Evolutionary conservation across 2,888 invertebrate genomes (phyloP), one percentile per base, ranked within the genome.

Genomic region (Diarsia brunnea): DNA sequence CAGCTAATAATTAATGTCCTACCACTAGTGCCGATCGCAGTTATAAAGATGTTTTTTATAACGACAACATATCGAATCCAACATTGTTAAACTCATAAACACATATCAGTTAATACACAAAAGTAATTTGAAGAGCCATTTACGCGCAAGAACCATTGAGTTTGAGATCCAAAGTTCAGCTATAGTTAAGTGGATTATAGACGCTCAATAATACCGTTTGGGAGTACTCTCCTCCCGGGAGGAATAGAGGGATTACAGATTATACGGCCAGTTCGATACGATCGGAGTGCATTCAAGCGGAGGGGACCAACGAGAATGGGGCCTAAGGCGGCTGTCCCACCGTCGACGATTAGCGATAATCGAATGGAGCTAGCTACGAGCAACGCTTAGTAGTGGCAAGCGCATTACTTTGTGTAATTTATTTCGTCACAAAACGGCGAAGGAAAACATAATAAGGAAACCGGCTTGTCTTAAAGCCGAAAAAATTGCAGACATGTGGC

Each of bases 231-330:
- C 24, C 55, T 67, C 58, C 68, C 14, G 24, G 58, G 73, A 53
- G 64, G 45, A 49, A 78, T 14, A 45, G 72, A 71, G 49, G 69
- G 69, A 70, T 86, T 84, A 78, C 38, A 61, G 73, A 79, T 78
- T 72, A 58, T 38, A 69, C 31, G 55, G 61, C 12, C 47, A 16
- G 70, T 27, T 53, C 73, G 64, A 68, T 67, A 66, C 72, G 49
- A 74, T 82, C 58, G 21, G 60, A 58, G 80, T 70, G 77, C 82
- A 87, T 78, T 75, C 71, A 73, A 72, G 82, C 61, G 82, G 27
- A 58, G 66, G 24, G 24, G 73, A 43, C 12, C 12, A 3, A 47
- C 12, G 51, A 21, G 38, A 8, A 51, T 21, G 49, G 58, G 51
- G 60, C 7, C 14, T 16, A 38, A 5, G 27, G 16, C 24, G 10